Conservation (phyloP, 2,113 vertebrate genomes). For the Pelecanoides urinatrix region DNA sequence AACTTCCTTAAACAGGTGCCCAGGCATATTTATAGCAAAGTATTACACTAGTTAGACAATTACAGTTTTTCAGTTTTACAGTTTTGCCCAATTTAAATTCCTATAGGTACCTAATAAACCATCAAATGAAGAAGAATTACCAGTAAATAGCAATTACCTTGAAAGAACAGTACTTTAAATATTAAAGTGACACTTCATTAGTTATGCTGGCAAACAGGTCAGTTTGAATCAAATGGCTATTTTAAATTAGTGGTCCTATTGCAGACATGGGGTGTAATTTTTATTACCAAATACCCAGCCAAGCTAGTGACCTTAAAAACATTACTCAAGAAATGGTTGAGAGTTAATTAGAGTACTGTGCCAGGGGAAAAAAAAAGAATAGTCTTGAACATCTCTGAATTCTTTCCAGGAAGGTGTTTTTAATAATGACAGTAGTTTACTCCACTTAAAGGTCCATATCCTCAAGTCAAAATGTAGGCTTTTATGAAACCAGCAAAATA, state of each 20-base stretch:
- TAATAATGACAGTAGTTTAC: constrained; percentile 52
- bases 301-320: constrained; percentile 53
- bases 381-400: constrained; percentile 37
- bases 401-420: constrained; percentile 59
- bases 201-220: constrained; percentile 50
- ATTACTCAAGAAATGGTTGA: constrained; percentile 44
- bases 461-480: constrained; percentile 11
- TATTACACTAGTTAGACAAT: constrained; percentile 51
- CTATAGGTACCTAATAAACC: constrained; percentile 56
- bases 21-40: constrained; percentile 51
- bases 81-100: constrained; percentile 59
- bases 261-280: constrained; percentile 40
- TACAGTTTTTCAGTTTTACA: constrained; percentile 63
- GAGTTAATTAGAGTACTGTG: constrained; percentile 48
- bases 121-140: constrained; percentile 60
- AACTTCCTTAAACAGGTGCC: constrained; percentile 15
- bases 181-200: constrained; percentile 56
- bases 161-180: constrained; percentile 48
- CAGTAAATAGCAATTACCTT: constrained; percentile 56
- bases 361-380: neutral
- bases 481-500: constrained; percentile 20
- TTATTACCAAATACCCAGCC: constrained; percentile 56
- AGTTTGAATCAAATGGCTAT: constrained; percentile 49
- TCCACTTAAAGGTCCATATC: constrained; percentile 34
- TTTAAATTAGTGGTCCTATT: constrained; percentile 62